A percentile compares a stretch with the other conserved stretches of the same genome.
Conservation (phyloP, 1,140 invertebrate genomes). For the Bombus superbus region DNA sequence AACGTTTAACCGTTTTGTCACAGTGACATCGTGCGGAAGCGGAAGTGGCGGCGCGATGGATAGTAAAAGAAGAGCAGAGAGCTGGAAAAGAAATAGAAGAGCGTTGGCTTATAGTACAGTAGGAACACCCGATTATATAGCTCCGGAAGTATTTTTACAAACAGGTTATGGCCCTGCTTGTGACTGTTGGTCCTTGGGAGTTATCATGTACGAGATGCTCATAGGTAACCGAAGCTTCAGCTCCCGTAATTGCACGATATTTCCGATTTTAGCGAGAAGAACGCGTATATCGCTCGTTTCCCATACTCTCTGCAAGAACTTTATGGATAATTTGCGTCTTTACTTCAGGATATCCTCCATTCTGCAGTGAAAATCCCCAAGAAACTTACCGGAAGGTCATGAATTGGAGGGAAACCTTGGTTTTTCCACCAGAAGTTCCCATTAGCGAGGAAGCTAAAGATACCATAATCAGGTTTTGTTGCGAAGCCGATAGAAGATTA, state of each 20-base stretch:
- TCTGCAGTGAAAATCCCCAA: slow-evolving; percentile 99
- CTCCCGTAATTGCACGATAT: no score
- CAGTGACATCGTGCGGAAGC: slow-evolving; percentile 81
- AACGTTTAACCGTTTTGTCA: neutral
- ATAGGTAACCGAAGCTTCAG: slow-evolving; percentile 87
- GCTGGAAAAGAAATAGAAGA: slow-evolving; percentile 98
- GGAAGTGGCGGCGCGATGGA: slow-evolving; percentile 91
- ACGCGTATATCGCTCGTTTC: no score
- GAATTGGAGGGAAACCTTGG: slow-evolving; percentile 99
- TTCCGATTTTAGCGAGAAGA: neutral
- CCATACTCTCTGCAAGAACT: no score
- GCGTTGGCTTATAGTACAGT: slow-evolving; percentile 98
- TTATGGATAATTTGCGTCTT: neutral
- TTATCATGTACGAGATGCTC: slow-evolving; percentile 99
- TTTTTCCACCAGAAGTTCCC: slow-evolving; percentile 99
- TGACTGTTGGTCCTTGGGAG: slow-evolving; percentile 99
- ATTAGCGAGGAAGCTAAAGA: slow-evolving; percentile 97
- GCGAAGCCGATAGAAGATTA: slow-evolving; percentile 94
- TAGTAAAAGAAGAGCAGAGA: slow-evolving; percentile 97
- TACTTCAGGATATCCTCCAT: slow-evolving; percentile 95
- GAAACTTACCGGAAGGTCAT: slow-evolving; percentile 99
- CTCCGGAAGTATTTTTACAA: slow-evolving; percentile 98
- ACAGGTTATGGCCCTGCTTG: slow-evolving; percentile 98
- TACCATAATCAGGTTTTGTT: slow-evolving; percentile 95
- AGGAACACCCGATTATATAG: slow-evolving; percentile 99